These are phyloP conservation scores for Carassius auratus DNA, from an alignment of 2,113 vertebrate species.

Conservation along the genomic window DNA sequence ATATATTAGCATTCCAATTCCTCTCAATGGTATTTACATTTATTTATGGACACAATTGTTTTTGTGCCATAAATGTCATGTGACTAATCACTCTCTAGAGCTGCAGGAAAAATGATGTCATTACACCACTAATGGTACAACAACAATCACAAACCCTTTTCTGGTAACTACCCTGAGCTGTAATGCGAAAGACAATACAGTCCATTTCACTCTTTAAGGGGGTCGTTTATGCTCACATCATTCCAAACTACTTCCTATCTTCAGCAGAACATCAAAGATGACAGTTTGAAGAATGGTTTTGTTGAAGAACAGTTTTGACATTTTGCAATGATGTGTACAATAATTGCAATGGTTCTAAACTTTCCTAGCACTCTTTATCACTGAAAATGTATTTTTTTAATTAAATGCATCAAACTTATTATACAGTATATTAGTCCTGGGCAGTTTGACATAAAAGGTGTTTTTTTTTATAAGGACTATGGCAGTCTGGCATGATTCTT, in stretches of 20 bases:
- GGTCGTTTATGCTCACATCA: neutral
- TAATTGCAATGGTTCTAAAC: no score
- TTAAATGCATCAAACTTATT: no score
- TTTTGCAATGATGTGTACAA: no score
- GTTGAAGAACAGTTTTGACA: no score
- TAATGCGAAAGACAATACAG: neutral
- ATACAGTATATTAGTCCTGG: no score
- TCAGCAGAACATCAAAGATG: neutral
- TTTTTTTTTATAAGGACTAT: no score
- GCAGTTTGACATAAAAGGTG: no score
- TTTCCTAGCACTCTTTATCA: no score
- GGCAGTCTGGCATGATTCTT: no score
- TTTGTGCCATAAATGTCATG: neutral
- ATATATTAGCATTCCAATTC: neutral
- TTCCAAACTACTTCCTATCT: neutral
- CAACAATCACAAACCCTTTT: neutral
- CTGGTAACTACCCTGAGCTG: neutral
- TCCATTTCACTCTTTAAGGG: neutral
- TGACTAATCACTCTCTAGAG: constrained; percentile 1
- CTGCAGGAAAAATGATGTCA: constrained; percentile 1
- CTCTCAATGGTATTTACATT: neutral
- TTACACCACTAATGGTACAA: neutral
- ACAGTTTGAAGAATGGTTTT: neutral
- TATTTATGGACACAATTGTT: neutral
- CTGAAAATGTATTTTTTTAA: no score